These are phyloP conservation scores for Anoplophora glabripennis DNA, from an alignment of 1,140 invertebrate genomes.

Conservation along the genomic window DNA sequence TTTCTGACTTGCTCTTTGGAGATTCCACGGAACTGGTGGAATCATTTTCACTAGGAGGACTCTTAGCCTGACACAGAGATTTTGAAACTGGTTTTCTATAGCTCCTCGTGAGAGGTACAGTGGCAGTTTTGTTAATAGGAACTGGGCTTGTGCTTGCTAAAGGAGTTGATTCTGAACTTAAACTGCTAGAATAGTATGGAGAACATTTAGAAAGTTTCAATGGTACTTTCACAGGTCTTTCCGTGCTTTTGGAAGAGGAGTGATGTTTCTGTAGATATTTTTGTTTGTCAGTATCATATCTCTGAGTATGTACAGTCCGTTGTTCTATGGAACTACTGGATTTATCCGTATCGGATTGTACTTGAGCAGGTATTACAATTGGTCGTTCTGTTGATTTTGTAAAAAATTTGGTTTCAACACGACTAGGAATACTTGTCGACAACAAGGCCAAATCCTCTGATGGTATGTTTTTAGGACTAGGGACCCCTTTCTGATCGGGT, in stretches of 20 bases:
- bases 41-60: constrained; percentile 66
- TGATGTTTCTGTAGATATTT: constrained; percentile 41
- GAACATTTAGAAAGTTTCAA: constrained; percentile 63
- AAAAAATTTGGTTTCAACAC: constrained; percentile 27
- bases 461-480: constrained; percentile 43
- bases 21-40: constrained; percentile 65
- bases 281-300: constrained; percentile 46
- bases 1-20: constrained; percentile 57
- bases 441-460: constrained; percentile 39
- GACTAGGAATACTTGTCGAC: constrained; percentile 9
- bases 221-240: constrained; percentile 53
- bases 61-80: constrained; percentile 52
- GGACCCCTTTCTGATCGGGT: constrained; percentile 28
- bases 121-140: constrained; percentile 44
- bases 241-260: constrained; percentile 39
- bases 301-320: constrained; percentile 42
- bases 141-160: constrained; percentile 38
- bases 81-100: constrained; percentile 43
- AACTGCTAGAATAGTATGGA: constrained; percentile 66
- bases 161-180: constrained; percentile 58
- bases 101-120: constrained; percentile 44
- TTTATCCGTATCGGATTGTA: constrained; percentile 45
- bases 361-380: constrained; percentile 38
- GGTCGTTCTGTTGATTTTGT: constrained; percentile 44
- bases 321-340: constrained; percentile 46